Evolutionary conservation across 2,797 vertebrate genomes (phyloP).

Genomic region (Sparus aurata): DNA sequence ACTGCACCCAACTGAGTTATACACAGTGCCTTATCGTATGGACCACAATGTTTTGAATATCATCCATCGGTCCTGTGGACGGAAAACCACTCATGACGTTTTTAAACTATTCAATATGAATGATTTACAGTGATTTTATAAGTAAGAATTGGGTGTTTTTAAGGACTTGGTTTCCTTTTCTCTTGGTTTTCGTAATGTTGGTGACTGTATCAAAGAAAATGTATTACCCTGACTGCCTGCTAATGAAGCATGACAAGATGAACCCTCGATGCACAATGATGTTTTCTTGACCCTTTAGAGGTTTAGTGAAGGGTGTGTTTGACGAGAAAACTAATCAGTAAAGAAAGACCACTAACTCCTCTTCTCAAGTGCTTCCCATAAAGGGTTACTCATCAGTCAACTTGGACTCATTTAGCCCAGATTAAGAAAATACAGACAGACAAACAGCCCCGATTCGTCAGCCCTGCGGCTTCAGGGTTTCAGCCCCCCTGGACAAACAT

Average conservation of each 20-base stretch:
- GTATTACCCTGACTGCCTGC: too few relatives aligned
- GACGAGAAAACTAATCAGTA: neutral
- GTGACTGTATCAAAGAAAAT: neutral
- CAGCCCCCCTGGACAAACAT: slow-evolving; percentile 64
- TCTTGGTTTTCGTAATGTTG: too few relatives aligned
- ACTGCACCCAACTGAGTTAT: neutral
- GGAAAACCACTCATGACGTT: too few relatives aligned
- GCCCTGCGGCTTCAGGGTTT: slow-evolving; percentile 36
- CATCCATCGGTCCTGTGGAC: neutral
- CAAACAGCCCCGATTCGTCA: slow-evolving; percentile 41
- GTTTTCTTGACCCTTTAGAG: neutral
- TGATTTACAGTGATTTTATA: neutral
- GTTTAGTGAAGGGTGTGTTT: slow-evolving; percentile 8
- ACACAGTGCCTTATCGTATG: neutral
- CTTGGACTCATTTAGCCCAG: slow-evolving; percentile 41
- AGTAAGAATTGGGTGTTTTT: neutral
- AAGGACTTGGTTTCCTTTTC: neutral
- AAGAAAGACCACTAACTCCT: neutral
- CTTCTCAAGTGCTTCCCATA: slow-evolving; percentile 28
- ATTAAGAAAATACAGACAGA: slow-evolving; percentile 48
- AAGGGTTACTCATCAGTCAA: slow-evolving; percentile 53
- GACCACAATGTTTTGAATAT: neutral
- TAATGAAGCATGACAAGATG: neutral
- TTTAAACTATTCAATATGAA: neutral
- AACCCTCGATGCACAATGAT: neutral